Conservation (phyloP, 2,797 vertebrate genomes). For the Agapornis canus region DNA sequence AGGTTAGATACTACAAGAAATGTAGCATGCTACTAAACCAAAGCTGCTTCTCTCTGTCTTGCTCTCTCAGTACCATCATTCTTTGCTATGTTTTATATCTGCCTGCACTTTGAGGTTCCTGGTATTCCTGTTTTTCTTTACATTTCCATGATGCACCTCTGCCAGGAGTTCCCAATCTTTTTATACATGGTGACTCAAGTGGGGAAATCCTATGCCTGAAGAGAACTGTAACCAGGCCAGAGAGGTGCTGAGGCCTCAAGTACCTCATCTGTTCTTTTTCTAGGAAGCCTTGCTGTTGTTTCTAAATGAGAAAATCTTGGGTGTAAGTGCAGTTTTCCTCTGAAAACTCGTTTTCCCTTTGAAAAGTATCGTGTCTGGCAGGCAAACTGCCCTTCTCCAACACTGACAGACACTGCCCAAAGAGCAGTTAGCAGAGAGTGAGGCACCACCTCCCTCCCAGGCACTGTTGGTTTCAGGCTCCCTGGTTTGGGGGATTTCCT, state of each 20-base stretch:
- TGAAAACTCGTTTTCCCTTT: background rate
- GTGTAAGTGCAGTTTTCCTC: background rate
- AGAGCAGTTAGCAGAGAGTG: background rate
- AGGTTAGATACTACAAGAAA: background rate
- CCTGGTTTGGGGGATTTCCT: background rate
- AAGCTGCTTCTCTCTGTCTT: background rate
- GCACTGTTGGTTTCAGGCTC: background rate
- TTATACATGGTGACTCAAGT: background rate
- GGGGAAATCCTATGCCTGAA: background rate
- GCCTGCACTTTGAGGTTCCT: background rate
- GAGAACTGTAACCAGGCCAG: background rate
- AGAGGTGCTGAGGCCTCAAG: background rate
- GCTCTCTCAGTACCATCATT: background rate
- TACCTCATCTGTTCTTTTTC: background rate
- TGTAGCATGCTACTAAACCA: background rate
- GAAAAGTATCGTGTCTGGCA: background rate
- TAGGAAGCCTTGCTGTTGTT: background rate
- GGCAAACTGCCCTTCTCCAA: background rate
- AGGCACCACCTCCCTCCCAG: background rate
- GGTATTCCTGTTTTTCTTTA: background rate
- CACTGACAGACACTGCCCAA: background rate
- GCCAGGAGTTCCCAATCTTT: slow-evolving; percentile 4
- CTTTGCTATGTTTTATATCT: background rate
- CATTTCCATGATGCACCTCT: background rate
- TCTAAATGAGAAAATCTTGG: background rate